Base-by-base conservation (phyloP, 2,888 invertebrate species). In the Catotricha subobsoleta region DNA sequence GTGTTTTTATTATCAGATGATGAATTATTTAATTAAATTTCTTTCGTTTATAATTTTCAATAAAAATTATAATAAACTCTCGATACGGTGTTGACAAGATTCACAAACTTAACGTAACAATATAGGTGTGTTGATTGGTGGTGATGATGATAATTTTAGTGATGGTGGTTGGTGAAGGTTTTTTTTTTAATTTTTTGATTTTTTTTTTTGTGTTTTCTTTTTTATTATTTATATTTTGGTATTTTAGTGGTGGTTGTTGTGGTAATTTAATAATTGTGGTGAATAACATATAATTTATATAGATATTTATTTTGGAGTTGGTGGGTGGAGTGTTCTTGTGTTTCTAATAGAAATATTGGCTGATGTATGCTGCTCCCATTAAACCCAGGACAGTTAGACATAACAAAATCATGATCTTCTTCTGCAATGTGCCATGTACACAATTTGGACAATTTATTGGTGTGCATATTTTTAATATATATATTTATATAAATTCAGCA, bases 201-300 rank as follows among this genome's bases (percentile, higher is more conserved):
- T 38, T 21, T 30, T 36, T 35, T 34, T 41, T 21, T 38, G 39
- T 49, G 46, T 52, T 52, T 54, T 55, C 28, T 41, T 38, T 18
- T 38, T 30, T 44, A 36, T 42, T 31, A 44, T 42, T 43, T 34
- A 46, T 43, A 45, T 66, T 70, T 71, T 71, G 63, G 67, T 60
- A 65, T 72, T 65, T 65, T 64, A n/a, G n/a, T n/a, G n/a, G n/a
- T 68, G 60, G 76, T 68, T 66, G 74, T 74, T 62, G 76, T 69
- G 58, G 79, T 78, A 64, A 82, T 69, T 62, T 83, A 77, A 67
- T 81, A 69, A 64, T 77, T n/a, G n/a, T n/a, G 65, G 81, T 74
- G 68, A 86, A 75, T 73, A 86, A 86, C 71, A 84, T 76, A 83
- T 79, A 69, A 84, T n/a, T n/a, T n/a, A n/a, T n/a, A n/a, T n/a